Evolutionary conservation across 2,113 vertebrate genomes (phyloP), one percentile per base, ranked within the genome.

Genomic region (Shinisaurus crocodilurus): DNA sequence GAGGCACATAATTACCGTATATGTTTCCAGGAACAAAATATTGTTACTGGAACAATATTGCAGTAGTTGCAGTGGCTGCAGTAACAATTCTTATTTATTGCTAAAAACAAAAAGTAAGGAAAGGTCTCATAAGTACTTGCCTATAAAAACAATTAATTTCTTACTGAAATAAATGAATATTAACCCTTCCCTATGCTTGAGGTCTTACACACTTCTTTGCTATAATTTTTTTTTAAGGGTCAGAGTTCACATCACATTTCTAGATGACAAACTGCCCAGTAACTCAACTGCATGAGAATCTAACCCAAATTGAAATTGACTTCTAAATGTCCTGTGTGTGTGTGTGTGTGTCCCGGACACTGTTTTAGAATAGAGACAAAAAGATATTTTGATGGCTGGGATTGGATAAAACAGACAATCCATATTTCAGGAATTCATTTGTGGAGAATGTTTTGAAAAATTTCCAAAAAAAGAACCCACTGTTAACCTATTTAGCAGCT

Each of bases 381-480:
- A 40, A 54, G 13, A 90, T 63, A 37, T 88, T 27, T 90, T 54
- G 50, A 54, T 63, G 69, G 86, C 12, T 27, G 8, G 43, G 63
- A 86, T 90, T 6, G 67, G 32, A 54, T 54, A 54, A 94, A 93
- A 82, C 40, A 69, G 20, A 79, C 54, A 63, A 80, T 27, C 43
- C 86, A 63, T 89, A 25, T 65, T 92, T 63, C 63, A 76, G 5
- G 81, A 88, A 87, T 77, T 63, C 70, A 32, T 60, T 92, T 87
- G 69, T 27, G 86, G 83, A 89, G 37, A 20, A 32, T 70, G 27
- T 92, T 95, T 93, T 93, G 93, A 95, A 92, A 86, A 16, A 74
- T 70, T 93, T 95, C 92, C 94, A 92, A 88, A 89, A 60, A 90
- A 94, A 95, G 92, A 90, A 72, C 82, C 48, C 88, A 74, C 91